Conservation (phyloP, 2,888 invertebrate species). For the Nymphalis urticae region DNA sequence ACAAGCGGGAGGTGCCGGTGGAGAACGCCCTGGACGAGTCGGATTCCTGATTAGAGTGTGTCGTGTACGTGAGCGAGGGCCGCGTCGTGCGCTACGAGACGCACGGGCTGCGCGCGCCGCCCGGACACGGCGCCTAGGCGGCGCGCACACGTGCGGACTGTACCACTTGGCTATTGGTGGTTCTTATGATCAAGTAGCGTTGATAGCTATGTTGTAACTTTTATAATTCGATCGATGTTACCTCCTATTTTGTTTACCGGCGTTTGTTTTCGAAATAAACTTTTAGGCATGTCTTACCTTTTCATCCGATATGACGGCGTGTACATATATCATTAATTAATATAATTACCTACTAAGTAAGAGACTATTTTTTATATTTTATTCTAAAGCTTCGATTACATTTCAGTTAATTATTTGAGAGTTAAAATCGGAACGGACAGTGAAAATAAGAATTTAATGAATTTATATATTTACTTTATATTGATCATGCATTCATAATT, state of each 20-base stretch:
- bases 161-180: no score
- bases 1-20: constrained; percentile 27
- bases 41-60: constrained; percentile 42
- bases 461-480: no score
- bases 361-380: constrained; percentile 4
- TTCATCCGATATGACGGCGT: no score
- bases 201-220: no score
- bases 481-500: no score
- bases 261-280: no score
- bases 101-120: constrained; percentile 16
- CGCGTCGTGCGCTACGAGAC: constrained; percentile 40
- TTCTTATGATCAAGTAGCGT: no score
- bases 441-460: no score
- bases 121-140: constrained; percentile 9
- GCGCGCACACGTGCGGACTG: background rate
- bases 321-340: background rate
- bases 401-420: background rate
- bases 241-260: no score
- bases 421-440: no score
- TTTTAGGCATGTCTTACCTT: no score
- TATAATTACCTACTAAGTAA: constrained; percentile 1
- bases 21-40: constrained; percentile 28
- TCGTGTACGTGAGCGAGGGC: constrained; percentile 43
- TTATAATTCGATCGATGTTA: no score
- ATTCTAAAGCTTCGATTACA: background rate